phyloP scores from a whole-genome alignment of 2,113 vertebrate species.

The Lasiurus cinereus region DNA sequence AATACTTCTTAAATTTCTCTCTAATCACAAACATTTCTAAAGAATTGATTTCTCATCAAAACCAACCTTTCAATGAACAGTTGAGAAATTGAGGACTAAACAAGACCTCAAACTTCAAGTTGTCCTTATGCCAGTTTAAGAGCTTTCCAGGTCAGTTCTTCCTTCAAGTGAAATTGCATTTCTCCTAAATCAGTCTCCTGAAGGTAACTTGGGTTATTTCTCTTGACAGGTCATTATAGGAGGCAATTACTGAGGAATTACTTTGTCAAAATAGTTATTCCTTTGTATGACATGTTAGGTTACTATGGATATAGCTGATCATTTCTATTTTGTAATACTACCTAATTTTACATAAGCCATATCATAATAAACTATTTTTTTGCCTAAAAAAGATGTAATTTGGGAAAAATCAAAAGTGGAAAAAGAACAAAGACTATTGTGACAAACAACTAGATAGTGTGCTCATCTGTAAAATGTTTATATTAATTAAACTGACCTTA shows the following conservation, averaged over 20 bases:
- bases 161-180: background rate
- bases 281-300: slow-evolving; percentile 85
- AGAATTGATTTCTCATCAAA: background rate
- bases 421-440: background rate
- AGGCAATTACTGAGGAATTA: slow-evolving; percentile 66
- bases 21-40: background rate
- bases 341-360: slow-evolving; percentile 89
- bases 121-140: background rate
- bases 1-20: background rate
- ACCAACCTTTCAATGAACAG: too few species aligned
- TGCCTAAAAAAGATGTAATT: slow-evolving; percentile 74
- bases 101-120: background rate
- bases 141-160: background rate
- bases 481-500: background rate
- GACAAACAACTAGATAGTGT: background rate
- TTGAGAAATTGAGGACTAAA: background rate
- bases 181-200: background rate
- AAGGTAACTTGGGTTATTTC: background rate
- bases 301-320: slow-evolving; percentile 86
- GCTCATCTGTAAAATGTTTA: background rate
- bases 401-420: background rate
- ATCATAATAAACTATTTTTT: slow-evolving; percentile 92
- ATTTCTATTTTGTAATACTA: slow-evolving; percentile 90
- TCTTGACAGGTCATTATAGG: background rate
- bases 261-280: slow-evolving; percentile 87